Percentiles rank a stretch among this genome's conserved stretches.
Evolutionary conservation across 2,888 invertebrate species (phyloP).

Genomic region (Macrophya annulata): DNA sequence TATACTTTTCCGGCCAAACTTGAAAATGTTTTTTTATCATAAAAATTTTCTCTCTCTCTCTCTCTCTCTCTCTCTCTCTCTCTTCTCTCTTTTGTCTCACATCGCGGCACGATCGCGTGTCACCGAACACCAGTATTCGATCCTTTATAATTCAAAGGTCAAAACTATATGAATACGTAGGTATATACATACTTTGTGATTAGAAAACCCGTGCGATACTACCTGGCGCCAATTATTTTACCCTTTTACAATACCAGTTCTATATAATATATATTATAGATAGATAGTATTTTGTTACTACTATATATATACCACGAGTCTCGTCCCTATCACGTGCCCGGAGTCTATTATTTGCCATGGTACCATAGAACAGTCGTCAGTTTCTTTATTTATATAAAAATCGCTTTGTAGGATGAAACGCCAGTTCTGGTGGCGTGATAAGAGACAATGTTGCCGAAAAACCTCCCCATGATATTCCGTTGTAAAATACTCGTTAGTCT

Average conservation of each 20-base stretch:
- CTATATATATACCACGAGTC: neutral
- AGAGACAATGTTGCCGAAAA: slow-evolving; percentile 32
- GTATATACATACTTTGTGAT: neutral
- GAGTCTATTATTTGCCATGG: slow-evolving; percentile 42
- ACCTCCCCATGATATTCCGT: slow-evolving; percentile 10
- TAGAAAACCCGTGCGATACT: slow-evolving; percentile 28
- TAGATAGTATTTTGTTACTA: slow-evolving; percentile 5
- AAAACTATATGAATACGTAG: neutral
- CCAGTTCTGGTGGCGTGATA: slow-evolving; percentile 28
- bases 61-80: neutral
- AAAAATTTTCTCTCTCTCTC: slow-evolving; percentile 6
- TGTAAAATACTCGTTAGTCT: slow-evolving; percentile 24
- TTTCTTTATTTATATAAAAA: slow-evolving; percentile 31
- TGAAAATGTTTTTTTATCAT: slow-evolving; percentile 15
- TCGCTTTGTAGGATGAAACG: slow-evolving; percentile 22
- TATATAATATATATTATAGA: neutral
- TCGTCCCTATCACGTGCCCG: slow-evolving; percentile 40
- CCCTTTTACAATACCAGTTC: slow-evolving; percentile 31
- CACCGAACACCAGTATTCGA: neutral
- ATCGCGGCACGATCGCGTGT: slow-evolving; percentile 24
- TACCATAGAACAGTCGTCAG: slow-evolving; percentile 6
- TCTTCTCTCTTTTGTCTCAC: neutral
- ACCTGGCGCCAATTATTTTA: slow-evolving; percentile 33
- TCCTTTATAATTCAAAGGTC: slow-evolving; percentile 27
- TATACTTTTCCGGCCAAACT: slow-evolving; percentile 22